phyloP scores from a whole-genome alignment of 2,797 vertebrate genomes.

The Pseudotriccus pelzelni region DNA sequence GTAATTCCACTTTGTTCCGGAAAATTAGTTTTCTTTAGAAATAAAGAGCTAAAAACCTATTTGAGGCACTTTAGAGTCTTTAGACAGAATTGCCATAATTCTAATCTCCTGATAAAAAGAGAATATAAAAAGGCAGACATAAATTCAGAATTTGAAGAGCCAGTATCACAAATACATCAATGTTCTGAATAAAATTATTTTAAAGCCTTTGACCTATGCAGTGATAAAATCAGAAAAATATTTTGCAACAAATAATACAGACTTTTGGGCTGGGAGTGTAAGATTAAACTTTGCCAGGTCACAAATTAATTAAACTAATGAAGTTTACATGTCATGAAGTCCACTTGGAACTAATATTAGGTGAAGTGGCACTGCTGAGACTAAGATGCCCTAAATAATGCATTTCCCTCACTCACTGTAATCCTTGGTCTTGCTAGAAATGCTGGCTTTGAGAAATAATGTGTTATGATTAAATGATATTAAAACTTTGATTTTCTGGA shows the following conservation, averaged over 20 bases:
- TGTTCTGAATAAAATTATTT: neutral
- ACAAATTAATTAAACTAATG: neutral
- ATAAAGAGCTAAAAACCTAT: neutral
- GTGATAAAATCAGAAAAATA: neutral
- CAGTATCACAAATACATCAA: neutral
- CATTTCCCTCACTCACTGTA: neutral
- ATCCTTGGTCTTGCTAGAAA: neutral
- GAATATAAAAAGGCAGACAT: neutral
- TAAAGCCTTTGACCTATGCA: neutral
- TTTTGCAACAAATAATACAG: neutral
- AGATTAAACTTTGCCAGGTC: neutral
- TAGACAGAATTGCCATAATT: neutral
- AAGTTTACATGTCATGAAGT: neutral
- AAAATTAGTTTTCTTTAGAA: neutral
- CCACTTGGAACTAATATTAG: neutral
- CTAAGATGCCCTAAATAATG: neutral
- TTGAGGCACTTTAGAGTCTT: neutral
- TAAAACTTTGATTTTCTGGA: neutral
- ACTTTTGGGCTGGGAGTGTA: neutral
- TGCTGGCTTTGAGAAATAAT: neutral
- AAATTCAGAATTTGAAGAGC: neutral
- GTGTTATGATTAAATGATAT: neutral
- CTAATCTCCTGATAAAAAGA: neutral
- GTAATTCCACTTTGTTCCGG: neutral
- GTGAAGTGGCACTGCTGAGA: neutral